Base-by-base conservation (phyloP, 2,797 vertebrate species). In the Emydoidea blandingii region DNA sequence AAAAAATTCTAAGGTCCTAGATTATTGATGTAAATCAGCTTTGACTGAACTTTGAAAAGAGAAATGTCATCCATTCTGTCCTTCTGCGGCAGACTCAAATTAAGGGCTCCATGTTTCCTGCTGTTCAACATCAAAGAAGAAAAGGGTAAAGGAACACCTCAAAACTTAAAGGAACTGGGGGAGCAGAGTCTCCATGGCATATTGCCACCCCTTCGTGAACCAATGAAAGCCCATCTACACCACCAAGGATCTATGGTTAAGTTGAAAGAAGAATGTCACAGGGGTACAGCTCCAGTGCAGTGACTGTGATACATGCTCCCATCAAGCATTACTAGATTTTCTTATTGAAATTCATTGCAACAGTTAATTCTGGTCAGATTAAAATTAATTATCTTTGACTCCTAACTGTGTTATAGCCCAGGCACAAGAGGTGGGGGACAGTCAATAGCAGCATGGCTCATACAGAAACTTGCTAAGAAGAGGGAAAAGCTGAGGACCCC, bases 161-260 rank as follows among this genome's bases (percentile, higher is more conserved):
- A 88, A 88, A 94, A 90, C 10, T 50, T 88, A 44, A 8, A 79
- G 54, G 34, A 84, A 83, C 19, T 65, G 86, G n/a, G 29, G 41
- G 4, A 1, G 18, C 4, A 88, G 85, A 90, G 62, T 47, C 82
- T 80, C n/a, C 25, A 29, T 0, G 4, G 89, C 25, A 52, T 3
- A 83, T 53, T 4, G 34, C 3, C 15, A 90, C 2, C 25, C 44
- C 54, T 50, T 23, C 6, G 15, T 52, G 44, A n/a, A 62, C 15
- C 59, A 12, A 76, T 0, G 4, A 83, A 93, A 93, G 79, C 8
- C 52, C 86, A 5, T 34, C 15, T 16, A 49, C 15, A 80, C 12
- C 27, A 41, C 34, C 0, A 0, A 2, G 10, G 27, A 49, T 90
- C 52, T n/a, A 85, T 37, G 52, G 87, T 74, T 31, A 1, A 31